Conservation (phyloP, 2,888 invertebrate species). For the Aphodius granarius region DNA sequence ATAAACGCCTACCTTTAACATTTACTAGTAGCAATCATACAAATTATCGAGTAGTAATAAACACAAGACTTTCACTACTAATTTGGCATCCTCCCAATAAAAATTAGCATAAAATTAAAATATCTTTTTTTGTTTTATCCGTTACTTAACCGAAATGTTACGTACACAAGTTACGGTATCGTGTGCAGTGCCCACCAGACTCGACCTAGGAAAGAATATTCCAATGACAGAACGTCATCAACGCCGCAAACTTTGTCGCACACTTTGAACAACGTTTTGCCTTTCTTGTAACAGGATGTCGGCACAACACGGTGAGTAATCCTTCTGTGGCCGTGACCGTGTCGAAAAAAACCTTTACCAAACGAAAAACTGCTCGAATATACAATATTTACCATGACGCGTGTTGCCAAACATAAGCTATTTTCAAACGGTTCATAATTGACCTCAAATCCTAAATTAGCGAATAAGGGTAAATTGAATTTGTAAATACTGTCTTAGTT, state of each 20-base stretch:
- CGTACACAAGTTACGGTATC: background rate
- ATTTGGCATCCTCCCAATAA: background rate
- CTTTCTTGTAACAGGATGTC: background rate
- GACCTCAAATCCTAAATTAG: background rate
- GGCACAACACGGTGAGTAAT: background rate
- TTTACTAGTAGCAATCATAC: background rate
- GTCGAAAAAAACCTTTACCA: background rate
- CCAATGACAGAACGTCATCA: background rate
- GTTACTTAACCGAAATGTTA: background rate
- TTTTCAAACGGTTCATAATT: background rate
- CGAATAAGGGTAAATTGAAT: background rate
- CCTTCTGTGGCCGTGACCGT: background rate
- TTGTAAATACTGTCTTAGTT: background rate
- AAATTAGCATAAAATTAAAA: background rate
- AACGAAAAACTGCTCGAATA: background rate
- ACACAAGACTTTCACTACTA: background rate
- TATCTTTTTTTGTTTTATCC: background rate
- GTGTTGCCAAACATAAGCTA: background rate
- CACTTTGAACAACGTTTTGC: background rate
- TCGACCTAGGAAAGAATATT: background rate
- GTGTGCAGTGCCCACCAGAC: background rate
- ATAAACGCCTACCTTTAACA: background rate
- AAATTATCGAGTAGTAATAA: background rate
- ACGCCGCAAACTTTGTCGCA: background rate
- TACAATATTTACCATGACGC: background rate